Base-by-base conservation (phyloP, 2,797 vertebrate genomes). In the Perodicticus potto region DNA sequence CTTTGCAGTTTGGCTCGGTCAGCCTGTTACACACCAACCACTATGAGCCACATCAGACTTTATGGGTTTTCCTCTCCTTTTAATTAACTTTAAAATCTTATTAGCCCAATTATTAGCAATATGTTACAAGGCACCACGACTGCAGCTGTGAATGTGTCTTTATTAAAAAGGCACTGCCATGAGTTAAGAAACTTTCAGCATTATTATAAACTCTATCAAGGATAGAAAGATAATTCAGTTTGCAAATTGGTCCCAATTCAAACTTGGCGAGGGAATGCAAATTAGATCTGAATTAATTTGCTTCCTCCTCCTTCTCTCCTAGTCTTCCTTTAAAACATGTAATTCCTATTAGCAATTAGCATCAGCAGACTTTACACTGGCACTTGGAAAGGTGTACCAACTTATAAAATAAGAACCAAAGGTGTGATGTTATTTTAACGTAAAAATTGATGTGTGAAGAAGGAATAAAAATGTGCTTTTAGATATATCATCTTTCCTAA, bases 11-110 rank as follows among this genome's bases (percentile, higher is more conserved):
- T 96, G 91, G 94, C 88, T 94, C 93, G 97, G 96, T 97, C 97
- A 93, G 93, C 87, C 85, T 86, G 57, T 93, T 92, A 90, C 27
- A 37, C 17, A 86, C 37, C 69, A 97, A 89, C 94, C 61, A 93
- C 78, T 77, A 7, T 78, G 92, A 69, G n/a, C 78, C 72, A 29
- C 91, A 89, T 91, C 89, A 86, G 94, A 85, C 53, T 97, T 97
- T 97, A 96, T 95, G 70, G 82, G 87, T 87, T 94, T 95, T 77
- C 92, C 65, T 40, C 81, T 97, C 90, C 74, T 97, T 97, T 98
- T 97, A 98, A 98, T 97, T 97, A 98, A 97, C 97, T 96, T 96
- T 96, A 97, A 97, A 97, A 96, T 96, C 95, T 96, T 97, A 97
- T 97, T 97, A 97, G 95, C 67, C 90, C 94, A 93, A 94, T 98